These are phyloP conservation scores for Garrulus glandarius DNA, from an alignment of 2,797 vertebrate species.

Conservation along the genomic window DNA sequence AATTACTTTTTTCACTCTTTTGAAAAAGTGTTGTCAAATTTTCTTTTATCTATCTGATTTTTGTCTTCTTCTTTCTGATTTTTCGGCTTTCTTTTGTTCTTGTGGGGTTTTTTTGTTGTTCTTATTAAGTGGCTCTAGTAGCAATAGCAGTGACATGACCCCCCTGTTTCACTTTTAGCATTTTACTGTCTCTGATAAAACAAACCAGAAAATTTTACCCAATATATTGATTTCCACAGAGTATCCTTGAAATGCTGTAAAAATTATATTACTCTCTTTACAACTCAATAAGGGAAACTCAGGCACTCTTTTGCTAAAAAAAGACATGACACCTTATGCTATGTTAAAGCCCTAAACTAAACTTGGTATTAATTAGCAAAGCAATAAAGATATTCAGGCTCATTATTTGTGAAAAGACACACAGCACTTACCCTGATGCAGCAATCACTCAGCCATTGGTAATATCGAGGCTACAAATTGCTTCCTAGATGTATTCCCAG, in stretches of 20 bases:
- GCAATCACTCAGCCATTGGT: slow-evolving; percentile 26
- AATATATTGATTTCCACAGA: background rate
- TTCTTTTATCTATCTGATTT: background rate
- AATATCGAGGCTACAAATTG: background rate
- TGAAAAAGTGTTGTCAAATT: background rate
- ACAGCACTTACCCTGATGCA: background rate
- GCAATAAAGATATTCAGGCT: slow-evolving; percentile 36
- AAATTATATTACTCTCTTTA: background rate
- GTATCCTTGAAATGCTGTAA: background rate
- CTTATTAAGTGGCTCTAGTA: background rate
- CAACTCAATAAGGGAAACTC: background rate
- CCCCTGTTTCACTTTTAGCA: background rate
- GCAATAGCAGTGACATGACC: background rate
- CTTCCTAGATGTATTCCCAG: slow-evolving; percentile 27
- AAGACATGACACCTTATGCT: background rate
- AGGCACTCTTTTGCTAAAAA: background rate
- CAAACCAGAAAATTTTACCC: background rate
- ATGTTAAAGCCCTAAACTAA: slow-evolving; percentile 8
- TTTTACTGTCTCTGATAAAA: background rate
- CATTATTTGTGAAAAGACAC: slow-evolving; percentile 48
- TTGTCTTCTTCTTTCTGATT: background rate
- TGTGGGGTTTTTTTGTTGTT: background rate
- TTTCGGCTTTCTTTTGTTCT: background rate
- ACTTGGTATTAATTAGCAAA: slow-evolving; percentile 53
- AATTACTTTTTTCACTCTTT: background rate